A percentile compares a stretch with the other conserved stretches of the same genome.
Evolutionary conservation across 2,113 vertebrate genomes (phyloP).

Genomic region (Rhizomys pruinosus): DNA sequence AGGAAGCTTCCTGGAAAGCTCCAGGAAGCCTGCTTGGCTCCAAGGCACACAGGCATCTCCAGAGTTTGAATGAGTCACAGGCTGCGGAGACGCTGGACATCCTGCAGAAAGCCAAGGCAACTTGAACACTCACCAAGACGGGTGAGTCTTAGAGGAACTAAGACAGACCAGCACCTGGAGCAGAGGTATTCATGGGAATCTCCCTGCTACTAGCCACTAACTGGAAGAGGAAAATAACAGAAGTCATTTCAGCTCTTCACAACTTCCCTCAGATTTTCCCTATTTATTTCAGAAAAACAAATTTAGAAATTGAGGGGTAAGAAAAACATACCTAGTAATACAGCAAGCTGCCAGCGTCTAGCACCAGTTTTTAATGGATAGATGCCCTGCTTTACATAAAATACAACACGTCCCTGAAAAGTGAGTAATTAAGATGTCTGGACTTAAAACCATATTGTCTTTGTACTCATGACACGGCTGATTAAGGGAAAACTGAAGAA

Average conservation of each 20-base stretch:
- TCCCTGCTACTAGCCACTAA: not conserved
- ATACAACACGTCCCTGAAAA: not conserved
- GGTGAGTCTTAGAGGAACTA: not conserved
- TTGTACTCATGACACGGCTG: not conserved
- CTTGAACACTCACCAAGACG: not conserved
- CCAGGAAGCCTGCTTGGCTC: conserved; percentile 15
- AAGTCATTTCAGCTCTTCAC: conserved; percentile 53
- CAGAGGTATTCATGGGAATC: not conserved
- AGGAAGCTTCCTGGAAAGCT: conserved; percentile 1
- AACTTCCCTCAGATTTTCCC: conserved; percentile 50
- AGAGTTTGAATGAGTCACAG: conserved; percentile 6
- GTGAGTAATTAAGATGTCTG: not conserved
- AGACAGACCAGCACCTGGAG: not conserved
- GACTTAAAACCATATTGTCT: not conserved
- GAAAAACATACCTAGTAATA: not conserved
- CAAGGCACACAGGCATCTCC: not conserved
- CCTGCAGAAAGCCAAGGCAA: not conserved
- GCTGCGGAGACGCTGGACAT: not conserved
- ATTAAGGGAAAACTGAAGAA: not conserved
- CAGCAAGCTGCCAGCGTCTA: not conserved
- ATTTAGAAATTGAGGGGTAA: conserved; percentile 44
- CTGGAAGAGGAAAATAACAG: conserved; percentile 20
- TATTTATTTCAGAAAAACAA: conserved; percentile 56
- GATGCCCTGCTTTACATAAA: not conserved
- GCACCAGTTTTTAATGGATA: conserved; percentile 14